Conservation (phyloP, 2,797 vertebrate genomes). For the Oreochromis grahami region DNA sequence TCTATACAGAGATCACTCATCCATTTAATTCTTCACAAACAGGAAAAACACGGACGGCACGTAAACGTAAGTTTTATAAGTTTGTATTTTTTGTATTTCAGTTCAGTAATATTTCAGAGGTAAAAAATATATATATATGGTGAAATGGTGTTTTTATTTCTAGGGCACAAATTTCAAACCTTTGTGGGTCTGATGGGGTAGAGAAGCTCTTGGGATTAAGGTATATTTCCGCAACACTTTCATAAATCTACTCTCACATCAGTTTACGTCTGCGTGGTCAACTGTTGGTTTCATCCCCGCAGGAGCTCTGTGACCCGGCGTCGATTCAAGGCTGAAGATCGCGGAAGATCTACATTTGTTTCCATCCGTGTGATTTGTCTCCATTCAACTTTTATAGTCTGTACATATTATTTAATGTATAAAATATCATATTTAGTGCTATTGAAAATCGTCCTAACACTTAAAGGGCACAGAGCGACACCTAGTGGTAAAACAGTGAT, state of each 20-base stretch:
- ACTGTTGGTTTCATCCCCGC: slow-evolving; percentile 5
- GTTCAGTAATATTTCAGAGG: background rate
- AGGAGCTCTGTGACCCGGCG: slow-evolving; percentile 4
- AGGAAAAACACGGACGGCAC: slow-evolving; percentile 53
- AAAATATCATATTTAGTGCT: background rate
- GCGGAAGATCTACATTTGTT: background rate
- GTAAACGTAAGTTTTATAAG: slow-evolving; percentile 49
- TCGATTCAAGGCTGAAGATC: background rate
- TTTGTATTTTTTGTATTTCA: background rate
- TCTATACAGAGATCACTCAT: background rate
- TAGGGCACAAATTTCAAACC: slow-evolving; percentile 61
- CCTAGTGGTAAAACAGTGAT: background rate
- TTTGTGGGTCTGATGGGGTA: slow-evolving; percentile 73
- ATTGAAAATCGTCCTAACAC: background rate
- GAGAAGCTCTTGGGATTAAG: slow-evolving; percentile 28
- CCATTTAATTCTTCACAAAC: background rate
- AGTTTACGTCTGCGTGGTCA: background rate
- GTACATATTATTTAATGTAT: background rate
- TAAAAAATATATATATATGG: background rate
- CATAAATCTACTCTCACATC: accelerated
- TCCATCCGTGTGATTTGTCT: background rate
- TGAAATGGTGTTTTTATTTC: background rate
- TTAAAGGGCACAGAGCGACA: background rate
- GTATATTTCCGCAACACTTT: background rate
- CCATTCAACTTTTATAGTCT: background rate